Conservation (phyloP, 2,888 invertebrate species). For the Ganaspis brasiliensis region DNA sequence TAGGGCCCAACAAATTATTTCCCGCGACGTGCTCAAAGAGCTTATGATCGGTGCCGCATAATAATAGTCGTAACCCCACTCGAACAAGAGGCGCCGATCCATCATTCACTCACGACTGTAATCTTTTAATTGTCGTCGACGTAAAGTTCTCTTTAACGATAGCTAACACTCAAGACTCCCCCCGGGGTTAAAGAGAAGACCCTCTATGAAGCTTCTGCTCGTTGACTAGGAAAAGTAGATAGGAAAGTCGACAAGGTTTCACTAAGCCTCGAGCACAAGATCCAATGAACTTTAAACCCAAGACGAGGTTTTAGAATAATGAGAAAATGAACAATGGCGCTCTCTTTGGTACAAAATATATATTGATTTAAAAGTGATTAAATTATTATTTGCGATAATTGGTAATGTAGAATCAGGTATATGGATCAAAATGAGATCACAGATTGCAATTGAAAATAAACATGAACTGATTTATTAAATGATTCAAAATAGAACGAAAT, state of each 20-base stretch:
- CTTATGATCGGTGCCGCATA: conserved; percentile 31
- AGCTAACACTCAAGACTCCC: conserved; percentile 7
- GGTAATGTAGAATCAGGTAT: too few species aligned
- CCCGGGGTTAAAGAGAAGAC: conserved; percentile 8
- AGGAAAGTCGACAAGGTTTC: conserved; percentile 17
- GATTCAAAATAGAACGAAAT: too few species aligned
- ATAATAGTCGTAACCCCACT: conserved; percentile 24
- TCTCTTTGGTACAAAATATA: too few species aligned
- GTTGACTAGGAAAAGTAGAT: conserved; percentile 11
- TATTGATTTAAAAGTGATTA: too few species aligned
- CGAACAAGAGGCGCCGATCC: conserved; percentile 18
- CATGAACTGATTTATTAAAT: too few species aligned
- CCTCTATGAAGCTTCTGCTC: not conserved
- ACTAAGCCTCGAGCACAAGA: not conserved
- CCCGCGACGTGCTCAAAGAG: conserved; percentile 33
- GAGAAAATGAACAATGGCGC: too few species aligned
- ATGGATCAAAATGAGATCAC: too few species aligned
- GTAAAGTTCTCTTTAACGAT: conserved; percentile 32
- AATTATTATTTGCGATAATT: too few species aligned
- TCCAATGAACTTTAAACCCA: conserved; percentile 4
- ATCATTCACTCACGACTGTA: conserved; percentile 17
- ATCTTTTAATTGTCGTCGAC: conserved; percentile 29
- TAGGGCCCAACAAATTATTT: conserved; percentile 44
- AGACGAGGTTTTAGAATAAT: conserved; percentile 2
- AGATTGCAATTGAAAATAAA: too few species aligned